phyloP scores from a whole-genome alignment of 1,140 invertebrate genomes.

The Heliconius congener region DNA sequence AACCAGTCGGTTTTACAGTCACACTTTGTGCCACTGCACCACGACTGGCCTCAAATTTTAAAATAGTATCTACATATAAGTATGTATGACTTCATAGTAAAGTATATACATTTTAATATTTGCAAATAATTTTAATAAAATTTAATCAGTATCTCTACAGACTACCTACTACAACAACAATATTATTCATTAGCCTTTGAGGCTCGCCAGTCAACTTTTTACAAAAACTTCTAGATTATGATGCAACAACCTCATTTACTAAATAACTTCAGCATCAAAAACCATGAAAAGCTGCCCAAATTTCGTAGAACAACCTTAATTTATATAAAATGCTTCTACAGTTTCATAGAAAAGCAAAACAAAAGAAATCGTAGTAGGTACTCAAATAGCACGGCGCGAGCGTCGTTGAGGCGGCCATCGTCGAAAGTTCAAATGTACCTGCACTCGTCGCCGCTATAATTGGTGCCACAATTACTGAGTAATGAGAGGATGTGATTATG shows the following conservation, averaged over 20 bases:
- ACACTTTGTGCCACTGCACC: no score
- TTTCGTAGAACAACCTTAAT: not conserved
- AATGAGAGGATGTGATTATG: conserved; percentile 29
- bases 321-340: not conserved
- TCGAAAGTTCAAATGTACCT: conserved; percentile 22
- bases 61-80: no score
- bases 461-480: conserved; percentile 23
- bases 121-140: no score
- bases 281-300: not conserved
- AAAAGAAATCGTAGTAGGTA: not conserved
- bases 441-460: conserved; percentile 22
- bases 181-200: no score
- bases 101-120: no score
- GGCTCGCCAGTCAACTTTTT: no score
- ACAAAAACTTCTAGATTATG: no score
- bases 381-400: conserved; percentile 5
- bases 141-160: no score
- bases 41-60: no score
- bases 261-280: not conserved
- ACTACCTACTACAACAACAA: no score
- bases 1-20: no score
- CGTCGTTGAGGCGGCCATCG: conserved; percentile 4
- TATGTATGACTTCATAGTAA: no score
- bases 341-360: not conserved
- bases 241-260: not conserved